A percentile compares a stretch with the other conserved stretches of the same genome.
phyloP scores from a whole-genome alignment of 2,797 vertebrate species.

The Pseudopleuronectes americanus region DNA sequence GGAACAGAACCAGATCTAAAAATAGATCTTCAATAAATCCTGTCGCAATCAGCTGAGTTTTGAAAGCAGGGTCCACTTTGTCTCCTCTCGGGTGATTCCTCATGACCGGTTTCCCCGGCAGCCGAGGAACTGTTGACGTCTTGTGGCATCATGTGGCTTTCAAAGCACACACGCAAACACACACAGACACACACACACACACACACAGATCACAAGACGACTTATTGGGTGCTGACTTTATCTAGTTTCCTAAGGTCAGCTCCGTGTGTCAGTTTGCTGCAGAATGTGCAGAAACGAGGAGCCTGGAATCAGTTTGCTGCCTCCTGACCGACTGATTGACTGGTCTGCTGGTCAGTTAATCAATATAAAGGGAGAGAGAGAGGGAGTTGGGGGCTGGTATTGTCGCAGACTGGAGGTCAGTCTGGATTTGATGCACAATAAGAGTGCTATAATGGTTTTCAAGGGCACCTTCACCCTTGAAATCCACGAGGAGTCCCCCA shows the following conservation, averaged over 20 bases:
- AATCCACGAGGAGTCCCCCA: no score
- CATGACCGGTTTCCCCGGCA: conserved; percentile 63
- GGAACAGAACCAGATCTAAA: neutral
- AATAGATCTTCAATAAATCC: neutral
- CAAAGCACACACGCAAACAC: conserved; percentile 1
- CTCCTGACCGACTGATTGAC: neutral
- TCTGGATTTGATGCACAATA: neutral
- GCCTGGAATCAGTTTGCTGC: neutral
- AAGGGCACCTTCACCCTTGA: no score
- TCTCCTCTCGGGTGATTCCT: conserved; percentile 45
- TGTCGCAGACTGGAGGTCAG: neutral
- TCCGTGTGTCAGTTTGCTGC: conserved; percentile 9
- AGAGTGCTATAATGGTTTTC: neutral
- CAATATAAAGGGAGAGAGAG: neutral
- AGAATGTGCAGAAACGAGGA: neutral
- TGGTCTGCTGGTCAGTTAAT: conserved; percentile 20
- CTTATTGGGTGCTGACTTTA: conserved; percentile 33
- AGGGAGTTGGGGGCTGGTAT: neutral
- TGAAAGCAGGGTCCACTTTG: conserved; percentile 20
- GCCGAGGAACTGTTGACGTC: conserved; percentile 57
- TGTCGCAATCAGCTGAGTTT: conserved; percentile 57
- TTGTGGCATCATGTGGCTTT: conserved; percentile 64
- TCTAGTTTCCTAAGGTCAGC: conserved; percentile 24
- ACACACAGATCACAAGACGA: conserved; percentile 61
- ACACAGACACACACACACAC: conserved; percentile 17